Percentiles rank a stretch among this genome's conserved stretches.
These are phyloP conservation scores for Pyxicephalus adspersus DNA, from an alignment of 2,113 vertebrate species.

Conservation along the genomic window DNA sequence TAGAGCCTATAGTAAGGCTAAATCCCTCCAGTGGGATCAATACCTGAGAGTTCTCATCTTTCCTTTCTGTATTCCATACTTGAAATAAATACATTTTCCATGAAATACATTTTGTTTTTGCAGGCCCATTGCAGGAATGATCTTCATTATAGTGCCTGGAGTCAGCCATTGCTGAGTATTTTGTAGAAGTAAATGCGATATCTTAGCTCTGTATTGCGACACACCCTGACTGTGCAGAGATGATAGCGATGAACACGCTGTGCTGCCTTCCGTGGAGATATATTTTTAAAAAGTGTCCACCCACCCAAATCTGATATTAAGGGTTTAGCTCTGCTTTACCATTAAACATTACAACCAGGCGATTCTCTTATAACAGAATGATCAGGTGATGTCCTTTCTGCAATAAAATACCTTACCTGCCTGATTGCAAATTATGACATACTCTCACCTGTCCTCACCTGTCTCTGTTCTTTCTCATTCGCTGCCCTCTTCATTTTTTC, in stretches of 20 bases:
- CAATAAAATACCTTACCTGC: too few relatives aligned
- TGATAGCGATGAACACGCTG: conserved; percentile 13
- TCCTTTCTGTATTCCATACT: neutral
- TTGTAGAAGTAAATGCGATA: neutral
- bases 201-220: neutral
- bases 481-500: too few relatives aligned
- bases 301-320: too few relatives aligned
- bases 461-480: too few relatives aligned
- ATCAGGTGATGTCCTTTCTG: neutral
- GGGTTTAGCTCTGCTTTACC: too few relatives aligned
- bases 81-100: neutral
- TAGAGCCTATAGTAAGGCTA: too few relatives aligned
- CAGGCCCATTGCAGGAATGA: too few relatives aligned
- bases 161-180: neutral
- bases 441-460: neutral
- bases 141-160: neutral
- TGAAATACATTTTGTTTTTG: neutral
- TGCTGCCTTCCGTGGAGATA: neutral
- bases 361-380: neutral
- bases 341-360: neutral
- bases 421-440: neutral
- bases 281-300: neutral
- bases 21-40: too few relatives aligned
- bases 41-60: too few relatives aligned
- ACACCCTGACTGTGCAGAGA: conserved; percentile 19